Percentiles rank a stretch among this genome's conserved stretches.
Conservation (phyloP, 2,113 vertebrate genomes). For the Ailurus styani region DNA sequence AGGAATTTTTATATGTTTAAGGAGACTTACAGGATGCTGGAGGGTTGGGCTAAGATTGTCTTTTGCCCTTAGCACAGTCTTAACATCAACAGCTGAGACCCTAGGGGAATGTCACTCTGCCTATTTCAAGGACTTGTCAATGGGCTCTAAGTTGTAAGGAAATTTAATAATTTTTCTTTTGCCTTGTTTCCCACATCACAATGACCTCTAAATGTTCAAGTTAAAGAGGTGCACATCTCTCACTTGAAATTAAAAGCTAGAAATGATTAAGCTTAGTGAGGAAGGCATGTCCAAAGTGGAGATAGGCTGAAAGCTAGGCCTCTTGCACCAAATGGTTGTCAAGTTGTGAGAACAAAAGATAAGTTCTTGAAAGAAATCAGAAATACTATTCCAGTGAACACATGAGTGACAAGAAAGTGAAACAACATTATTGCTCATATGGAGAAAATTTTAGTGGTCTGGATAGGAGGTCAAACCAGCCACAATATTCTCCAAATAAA, state of each 20-base stretch:
- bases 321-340: neutral
- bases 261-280: neutral
- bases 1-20: neutral
- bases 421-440: neutral
- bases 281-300: neutral
- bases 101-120: neutral
- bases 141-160: neutral
- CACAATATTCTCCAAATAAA: neutral
- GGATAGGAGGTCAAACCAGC: neutral
- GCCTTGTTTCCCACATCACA: neutral
- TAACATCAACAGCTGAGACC: neutral
- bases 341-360: neutral
- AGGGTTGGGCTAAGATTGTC: neutral
- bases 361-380: neutral
- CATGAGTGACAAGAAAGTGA: neutral
- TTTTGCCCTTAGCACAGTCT: neutral
- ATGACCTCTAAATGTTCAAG: neutral
- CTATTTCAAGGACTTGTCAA: neutral
- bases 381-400: neutral
- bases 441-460: neutral
- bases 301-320: neutral
- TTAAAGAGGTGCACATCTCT: neutral
- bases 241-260: neutral
- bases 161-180: neutral
- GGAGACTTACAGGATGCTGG: neutral